Evolutionary conservation across 2,888 invertebrate species (phyloP).

Genomic region (Lepidocyrtinus sp.): DNA sequence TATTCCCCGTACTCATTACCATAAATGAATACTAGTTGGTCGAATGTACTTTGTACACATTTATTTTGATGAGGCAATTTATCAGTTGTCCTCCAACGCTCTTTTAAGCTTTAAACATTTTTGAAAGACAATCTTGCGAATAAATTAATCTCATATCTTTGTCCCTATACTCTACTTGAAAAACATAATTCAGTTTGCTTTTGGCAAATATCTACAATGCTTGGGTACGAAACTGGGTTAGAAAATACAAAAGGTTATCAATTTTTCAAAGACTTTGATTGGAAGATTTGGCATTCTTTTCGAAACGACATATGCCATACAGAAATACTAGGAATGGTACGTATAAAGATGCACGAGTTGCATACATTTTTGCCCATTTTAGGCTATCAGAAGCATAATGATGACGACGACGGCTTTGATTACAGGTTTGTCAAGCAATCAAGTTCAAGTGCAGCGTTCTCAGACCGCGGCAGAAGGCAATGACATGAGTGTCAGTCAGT

Average conservation of each 20-base stretch:
- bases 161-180: no score
- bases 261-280: neutral
- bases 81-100: no score
- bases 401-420: slow-evolving; percentile 20
- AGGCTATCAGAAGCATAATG: neutral
- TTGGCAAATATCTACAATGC: no score
- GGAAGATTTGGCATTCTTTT: neutral
- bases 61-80: no score
- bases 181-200: no score
- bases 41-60: no score
- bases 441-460: slow-evolving; percentile 28
- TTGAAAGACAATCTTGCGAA: no score
- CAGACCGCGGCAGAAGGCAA: slow-evolving; percentile 24
- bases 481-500: slow-evolving; percentile 23
- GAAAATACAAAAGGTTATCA: slow-evolving; percentile 28
- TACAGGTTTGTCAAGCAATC: slow-evolving; percentile 52
- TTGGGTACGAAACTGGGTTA: slow-evolving; percentile 36
- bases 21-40: no score
- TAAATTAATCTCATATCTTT: no score
- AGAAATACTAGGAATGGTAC: neutral
- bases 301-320: no score
- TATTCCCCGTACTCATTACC: no score
- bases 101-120: no score
- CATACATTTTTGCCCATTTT: neutral
- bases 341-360: slow-evolving; percentile 14